Base-by-base conservation (phyloP, 2,888 invertebrate genomes). In the Cheilosia pagana region DNA sequence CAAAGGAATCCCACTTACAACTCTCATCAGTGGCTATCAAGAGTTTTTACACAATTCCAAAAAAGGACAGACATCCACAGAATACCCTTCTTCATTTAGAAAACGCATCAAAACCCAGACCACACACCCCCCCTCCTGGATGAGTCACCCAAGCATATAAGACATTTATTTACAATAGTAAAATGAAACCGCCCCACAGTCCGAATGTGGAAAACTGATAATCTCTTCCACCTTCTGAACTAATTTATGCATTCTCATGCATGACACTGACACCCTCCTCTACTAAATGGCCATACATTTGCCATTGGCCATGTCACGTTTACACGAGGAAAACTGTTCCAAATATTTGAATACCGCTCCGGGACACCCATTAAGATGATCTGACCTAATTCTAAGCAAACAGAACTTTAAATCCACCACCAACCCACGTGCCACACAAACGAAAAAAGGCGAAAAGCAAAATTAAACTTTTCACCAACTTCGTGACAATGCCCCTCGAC, bases 221-320 rank as follows among this genome's bases (percentile, higher is more conserved):
- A 23, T 19, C 8, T 41, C 57, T n/a, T 10, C 71, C 71, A 48
- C 25, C 41, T 57, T 25, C 21, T 6, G 10, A 25, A 28, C 52
- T 77, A 82, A 82, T 72, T 82, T 82, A 82, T 77, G 82, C 77
- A 35, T n/a, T 62, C 62, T 39, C 82, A 82, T 72, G 77, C 72
- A 43, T 82, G 55, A n/a, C 41, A 55, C 55, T 52, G 31, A 52
- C 59, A 50, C 14, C 62, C 48, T 23, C 5, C 23, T 23, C 23
- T n/a, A n/a, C n/a, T n/a, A 28, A 43, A 45, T 8, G 23, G 19
- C 14, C 28, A n/a, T 31, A 35, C 39, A 21, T 45, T 67, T 60
- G 12, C 35, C 68, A 57, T 62, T 70, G 41, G 28, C 39, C 65
- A 60, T 71, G 53, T 70, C 67, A 68, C 60, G 68, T 70, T 68